Base-by-base conservation (phyloP, 1,140 invertebrate genomes). In the Dendroctonus valens region DNA sequence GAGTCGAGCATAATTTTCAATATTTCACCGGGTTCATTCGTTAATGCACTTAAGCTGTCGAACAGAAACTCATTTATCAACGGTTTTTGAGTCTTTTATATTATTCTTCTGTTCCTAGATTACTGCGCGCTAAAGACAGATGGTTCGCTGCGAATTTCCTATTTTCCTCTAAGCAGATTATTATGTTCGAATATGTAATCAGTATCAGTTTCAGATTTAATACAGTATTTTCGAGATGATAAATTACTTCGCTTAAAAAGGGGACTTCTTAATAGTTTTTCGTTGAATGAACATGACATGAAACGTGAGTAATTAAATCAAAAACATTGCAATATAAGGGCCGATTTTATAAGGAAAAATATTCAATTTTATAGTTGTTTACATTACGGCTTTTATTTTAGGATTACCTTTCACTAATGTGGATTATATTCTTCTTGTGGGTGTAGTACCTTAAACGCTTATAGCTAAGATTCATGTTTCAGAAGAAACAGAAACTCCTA, bases 31-130 rank as follows among this genome's bases (percentile, higher is more conserved):
- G 26, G 37, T 57, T 49, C 62, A 40, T 65, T 65, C 53, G 50
- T 57, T 65, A 65, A 44, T 65, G 53, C 62, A 57, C 62, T 65
- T 65, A 65, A 65, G 15, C 62, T 65, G 62, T 65, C 62, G 44
- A 65, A 42, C 42, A 14, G 42, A 57, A 65, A 57, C 62, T 65
- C 62, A 65, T 65, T 65, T 65, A 65, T 65, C 62, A 65, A 65
- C 41, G 12, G 42, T 65, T 65, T 65, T 65, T 65, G 40, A 57
- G 41, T 65, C 62, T 50, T 64, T 46, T 57, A 48, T 48, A 54
- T 64, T 49, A 53, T 15, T 62, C 60, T 41, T 62, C 50, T 26
- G 7, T 42, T 51, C 15, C 42, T 53, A 44, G 26, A 57, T 54
- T 44, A 39, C 11, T 48, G 41, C 12, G 40, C 52, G 41, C 42